These are phyloP conservation scores for Ecdyonurus torrentis DNA, from an alignment of 2,888 invertebrate species.

Conservation along the genomic window DNA sequence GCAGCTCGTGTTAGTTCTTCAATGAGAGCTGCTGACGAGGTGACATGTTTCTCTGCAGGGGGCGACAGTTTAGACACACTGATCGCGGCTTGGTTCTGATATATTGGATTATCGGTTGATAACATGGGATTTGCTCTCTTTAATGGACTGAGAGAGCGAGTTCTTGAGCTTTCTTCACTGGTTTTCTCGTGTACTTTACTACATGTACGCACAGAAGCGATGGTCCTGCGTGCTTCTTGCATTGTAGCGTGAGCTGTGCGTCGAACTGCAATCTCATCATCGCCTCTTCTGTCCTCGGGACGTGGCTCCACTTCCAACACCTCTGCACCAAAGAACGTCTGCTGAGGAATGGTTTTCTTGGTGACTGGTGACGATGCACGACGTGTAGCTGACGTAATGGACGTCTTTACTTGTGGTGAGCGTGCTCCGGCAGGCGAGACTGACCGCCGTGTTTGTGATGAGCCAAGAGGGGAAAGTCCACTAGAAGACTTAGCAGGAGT, in stretches of 20 bases:
- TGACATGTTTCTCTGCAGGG: neutral
- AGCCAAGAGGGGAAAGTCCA: neutral
- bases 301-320: conserved; percentile 1
- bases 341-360: neutral
- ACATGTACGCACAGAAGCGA: neutral
- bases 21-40: conserved; percentile 4
- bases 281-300: neutral
- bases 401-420: neutral
- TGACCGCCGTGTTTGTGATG: neutral
- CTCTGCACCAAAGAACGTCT: neutral
- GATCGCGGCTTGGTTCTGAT: neutral
- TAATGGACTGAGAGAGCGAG: neutral
- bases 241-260: neutral
- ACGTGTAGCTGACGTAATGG: neutral
- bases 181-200: neutral
- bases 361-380: neutral
- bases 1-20: conserved; percentile 10
- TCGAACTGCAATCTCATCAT: neutral
- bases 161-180: neutral
- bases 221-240: neutral
- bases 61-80: neutral
- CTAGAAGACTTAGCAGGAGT: neutral
- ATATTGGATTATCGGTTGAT: neutral
- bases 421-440: neutral
- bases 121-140: neutral